Base-by-base conservation (phyloP, 2,888 invertebrate genomes). In the Gasteruption jaculator region DNA sequence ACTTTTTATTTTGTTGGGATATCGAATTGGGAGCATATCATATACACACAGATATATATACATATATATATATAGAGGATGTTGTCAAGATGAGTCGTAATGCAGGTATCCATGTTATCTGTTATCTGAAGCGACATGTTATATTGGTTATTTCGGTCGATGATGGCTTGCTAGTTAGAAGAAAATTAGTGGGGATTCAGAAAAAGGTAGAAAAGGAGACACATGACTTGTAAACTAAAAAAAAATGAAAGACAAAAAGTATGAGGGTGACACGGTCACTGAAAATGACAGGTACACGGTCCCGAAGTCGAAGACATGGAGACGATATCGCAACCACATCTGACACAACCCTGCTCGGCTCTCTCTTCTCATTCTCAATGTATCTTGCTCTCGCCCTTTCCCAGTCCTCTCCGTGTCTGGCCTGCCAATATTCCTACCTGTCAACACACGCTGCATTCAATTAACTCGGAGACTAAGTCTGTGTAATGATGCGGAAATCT, bases 361-460 rank as follows among this genome's bases (percentile, higher is more conserved):
- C 12, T 38, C 33, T 20, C 41, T 27, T 39, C 38, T 27, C 27
- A 29, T 26, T 32, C 37, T 30, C 10, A n/a, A n/a, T 38, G 27
- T 34, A 25, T 25, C 36, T 34, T 26, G n/a, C 34, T 21, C 34
- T 49, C 32, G 16, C 22, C 32, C 18, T 38, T 26, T 51, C 47
- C 48, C 46, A 41, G 43, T 46, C n/a, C n/a, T n/a, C 48, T 46
- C 49, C 58, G 56, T 58, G 56, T 63, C 54, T 49, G 60, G n/a
- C 62, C 68, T 68, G 66, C 65, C 68, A 66, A 69, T 68, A 68
- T 62, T 60, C 63, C 62, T 58, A 56, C 60, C 66, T 69, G 68
- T 70, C 68, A 68, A 68, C 68, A 70, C 68, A 69, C 66, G 65
- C 66, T 67, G 62, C 61, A 67, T 68, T 70, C 68, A 66, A 69